Conservation (phyloP, 1,140 invertebrate genomes). For the Drosophila bifasciata region DNA sequence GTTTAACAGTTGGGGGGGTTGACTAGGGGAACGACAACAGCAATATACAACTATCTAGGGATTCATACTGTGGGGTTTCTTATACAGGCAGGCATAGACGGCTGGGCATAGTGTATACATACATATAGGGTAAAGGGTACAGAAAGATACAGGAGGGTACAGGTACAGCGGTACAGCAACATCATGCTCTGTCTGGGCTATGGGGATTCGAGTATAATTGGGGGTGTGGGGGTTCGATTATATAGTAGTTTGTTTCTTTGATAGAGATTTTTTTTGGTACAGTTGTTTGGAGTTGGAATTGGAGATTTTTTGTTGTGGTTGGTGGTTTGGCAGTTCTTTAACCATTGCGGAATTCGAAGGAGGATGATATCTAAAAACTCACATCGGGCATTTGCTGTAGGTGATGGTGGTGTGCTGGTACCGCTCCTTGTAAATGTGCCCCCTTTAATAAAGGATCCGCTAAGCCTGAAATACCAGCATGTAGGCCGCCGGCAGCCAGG, state of each 20-base stretch:
- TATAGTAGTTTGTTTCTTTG: constrained; percentile 33
- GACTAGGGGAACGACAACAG: constrained; percentile 48
- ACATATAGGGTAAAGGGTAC: neutral
- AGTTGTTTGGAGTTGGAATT: no score
- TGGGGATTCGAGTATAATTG: neutral
- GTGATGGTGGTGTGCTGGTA: constrained; percentile 91
- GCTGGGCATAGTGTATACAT: neutral
- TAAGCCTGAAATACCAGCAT: constrained; percentile 87
- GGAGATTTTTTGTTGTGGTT: no score
- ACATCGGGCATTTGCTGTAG: constrained; percentile 85
- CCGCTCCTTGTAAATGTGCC: constrained; percentile 90
- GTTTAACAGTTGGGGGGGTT: constrained; percentile 24
- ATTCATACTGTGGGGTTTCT: neutral
- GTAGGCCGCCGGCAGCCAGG: constrained; percentile 84
- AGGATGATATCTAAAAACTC: constrained; percentile 78
- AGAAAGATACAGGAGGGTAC: neutral
- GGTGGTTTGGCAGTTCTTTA: constrained; percentile 18
- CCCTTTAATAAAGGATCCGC: constrained; percentile 90
- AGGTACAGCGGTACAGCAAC: constrained; percentile 18
- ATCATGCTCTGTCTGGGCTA: constrained; percentile 45
- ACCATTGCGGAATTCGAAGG: constrained; percentile 17
- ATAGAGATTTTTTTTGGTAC: constrained; percentile 8
- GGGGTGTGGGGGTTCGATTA: constrained; percentile 32
- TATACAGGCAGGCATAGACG: no score
- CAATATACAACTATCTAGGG: constrained; percentile 50